Conservation (phyloP, 2,888 invertebrate genomes). For the Hydraecia micacea region DNA sequence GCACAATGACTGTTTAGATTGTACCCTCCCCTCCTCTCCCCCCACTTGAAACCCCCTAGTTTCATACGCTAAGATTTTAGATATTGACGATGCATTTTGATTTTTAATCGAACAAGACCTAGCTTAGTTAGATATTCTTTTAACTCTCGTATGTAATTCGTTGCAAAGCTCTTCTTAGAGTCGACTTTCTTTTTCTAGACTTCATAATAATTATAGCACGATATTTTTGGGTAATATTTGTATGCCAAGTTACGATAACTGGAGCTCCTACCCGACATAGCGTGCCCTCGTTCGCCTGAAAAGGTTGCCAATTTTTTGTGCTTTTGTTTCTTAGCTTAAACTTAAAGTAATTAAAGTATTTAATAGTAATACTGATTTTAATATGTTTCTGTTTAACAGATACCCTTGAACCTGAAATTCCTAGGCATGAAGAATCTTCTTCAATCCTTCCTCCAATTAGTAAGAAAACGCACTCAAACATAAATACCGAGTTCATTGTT, state of each 20-base stretch:
- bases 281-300: constrained; percentile 23
- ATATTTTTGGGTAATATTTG: background rate
- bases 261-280: constrained; percentile 11
- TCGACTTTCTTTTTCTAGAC: too few relatives aligned
- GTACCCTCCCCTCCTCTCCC: constrained; percentile 47
- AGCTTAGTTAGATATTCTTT: background rate
- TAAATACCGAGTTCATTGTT: constrained; percentile 14
- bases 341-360: constrained; percentile 13
- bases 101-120: constrained; percentile 25
- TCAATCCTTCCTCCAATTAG: constrained; percentile 9
- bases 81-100: constrained; percentile 39
- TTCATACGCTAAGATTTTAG: constrained; percentile 51
- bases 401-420: background rate
- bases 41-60: constrained; percentile 37
- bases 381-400: background rate
- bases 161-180: background rate
- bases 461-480: background rate
- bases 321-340: constrained; percentile 10
- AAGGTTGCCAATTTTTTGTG: constrained; percentile 10
- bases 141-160: background rate
- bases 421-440: too few relatives aligned
- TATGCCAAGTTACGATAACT: background rate
- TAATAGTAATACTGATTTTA: background rate
- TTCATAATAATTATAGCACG: background rate
- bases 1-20: constrained; percentile 69